Percentiles rank a stretch among this genome's conserved stretches.
Evolutionary conservation across 1,140 invertebrate species (phyloP).

Genomic region (Leptonema lineaticorne): DNA sequence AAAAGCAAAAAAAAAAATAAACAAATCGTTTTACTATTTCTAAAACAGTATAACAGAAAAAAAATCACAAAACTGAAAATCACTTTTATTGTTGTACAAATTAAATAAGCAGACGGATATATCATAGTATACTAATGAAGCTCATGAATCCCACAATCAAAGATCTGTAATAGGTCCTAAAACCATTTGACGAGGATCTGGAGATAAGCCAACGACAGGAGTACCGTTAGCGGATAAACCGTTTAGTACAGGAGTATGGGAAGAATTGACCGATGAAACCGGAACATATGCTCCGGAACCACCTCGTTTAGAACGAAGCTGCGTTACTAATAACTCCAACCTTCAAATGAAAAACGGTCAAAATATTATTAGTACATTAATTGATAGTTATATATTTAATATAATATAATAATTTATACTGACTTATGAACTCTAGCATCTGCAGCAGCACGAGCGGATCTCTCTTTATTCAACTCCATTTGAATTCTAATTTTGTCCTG

Average conservation of each 20-base stretch:
- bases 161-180: conserved; percentile 56
- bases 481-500: conserved; percentile 48
- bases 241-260: conserved; percentile 43
- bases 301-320: conserved; percentile 53
- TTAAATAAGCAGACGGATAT: too few relatives aligned
- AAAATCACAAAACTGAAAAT: too few relatives aligned
- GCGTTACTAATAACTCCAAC: conserved; percentile 54
- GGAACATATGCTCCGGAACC: conserved; percentile 39
- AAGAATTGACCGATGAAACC: conserved; percentile 46
- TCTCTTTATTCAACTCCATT: conserved; percentile 50
- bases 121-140: too few relatives aligned
- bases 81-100: too few relatives aligned
- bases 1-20: too few relatives aligned
- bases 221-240: conserved; percentile 48
- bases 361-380: background rate
- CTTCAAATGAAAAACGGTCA: conserved; percentile 41
- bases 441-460: conserved; percentile 47
- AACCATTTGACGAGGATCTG: conserved; percentile 48
- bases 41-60: too few relatives aligned
- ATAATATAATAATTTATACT: conserved; percentile 36
- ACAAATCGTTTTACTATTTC: too few relatives aligned
- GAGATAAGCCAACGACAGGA: conserved; percentile 48
- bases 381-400: background rate
- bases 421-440: conserved; percentile 54
- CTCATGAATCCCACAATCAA: too few relatives aligned